Conservation (phyloP, 2,113 vertebrate species). For the Lonchura striata region DNA sequence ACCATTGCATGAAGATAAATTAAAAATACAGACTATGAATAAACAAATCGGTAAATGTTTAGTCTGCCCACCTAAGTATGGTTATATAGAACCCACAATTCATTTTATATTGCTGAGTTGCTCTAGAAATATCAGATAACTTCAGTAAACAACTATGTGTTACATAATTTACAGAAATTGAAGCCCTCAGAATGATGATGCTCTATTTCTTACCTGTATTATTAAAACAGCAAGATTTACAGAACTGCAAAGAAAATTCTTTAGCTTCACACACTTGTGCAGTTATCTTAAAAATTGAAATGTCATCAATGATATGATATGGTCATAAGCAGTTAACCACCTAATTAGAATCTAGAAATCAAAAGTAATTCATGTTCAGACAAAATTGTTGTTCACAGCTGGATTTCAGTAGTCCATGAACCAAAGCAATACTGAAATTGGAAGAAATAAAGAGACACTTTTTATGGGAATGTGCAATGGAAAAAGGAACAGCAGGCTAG, state of each 20-base stretch:
- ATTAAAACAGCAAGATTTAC: neutral
- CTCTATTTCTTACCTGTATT: neutral
- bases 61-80: neutral
- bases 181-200: neutral
- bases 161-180: neutral
- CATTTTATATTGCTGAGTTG: neutral
- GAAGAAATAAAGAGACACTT: neutral
- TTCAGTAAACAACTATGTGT: neutral
- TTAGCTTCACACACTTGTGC: neutral
- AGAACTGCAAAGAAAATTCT: neutral
- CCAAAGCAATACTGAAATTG: neutral
- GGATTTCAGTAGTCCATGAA: neutral
- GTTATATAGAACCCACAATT: neutral
- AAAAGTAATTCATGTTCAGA: constrained; percentile 63
- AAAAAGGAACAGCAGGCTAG: neutral
- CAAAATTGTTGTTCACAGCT: constrained; percentile 67
- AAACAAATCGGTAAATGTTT: neutral
- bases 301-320: constrained; percentile 67
- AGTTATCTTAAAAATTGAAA: constrained; percentile 71
- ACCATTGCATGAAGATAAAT: neutral
- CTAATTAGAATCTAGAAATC: constrained; percentile 74
- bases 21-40: neutral
- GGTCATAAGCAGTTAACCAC: constrained; percentile 73
- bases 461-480: neutral
- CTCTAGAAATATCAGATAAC: neutral